These are phyloP conservation scores for Urocynchramus pylzowi DNA, from an alignment of 2,113 vertebrate genomes.

Conservation along the genomic window DNA sequence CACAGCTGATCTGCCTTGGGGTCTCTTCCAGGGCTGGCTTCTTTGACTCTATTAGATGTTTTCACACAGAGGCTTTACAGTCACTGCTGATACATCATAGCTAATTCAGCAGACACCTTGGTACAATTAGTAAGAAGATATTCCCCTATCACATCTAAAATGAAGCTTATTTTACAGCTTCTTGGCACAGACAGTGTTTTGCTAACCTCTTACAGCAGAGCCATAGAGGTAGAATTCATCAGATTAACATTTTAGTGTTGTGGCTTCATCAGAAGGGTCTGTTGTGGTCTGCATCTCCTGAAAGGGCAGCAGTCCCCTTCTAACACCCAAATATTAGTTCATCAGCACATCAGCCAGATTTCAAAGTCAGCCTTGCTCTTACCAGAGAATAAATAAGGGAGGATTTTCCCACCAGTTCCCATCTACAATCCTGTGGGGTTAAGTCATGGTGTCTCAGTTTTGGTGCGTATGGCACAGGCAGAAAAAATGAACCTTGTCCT, in stretches of 20 bases:
- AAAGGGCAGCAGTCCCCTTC: not conserved
- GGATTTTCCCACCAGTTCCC: not conserved
- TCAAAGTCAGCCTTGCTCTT: not conserved
- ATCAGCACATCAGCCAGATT: not conserved
- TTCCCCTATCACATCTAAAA: slow-evolving; percentile 40
- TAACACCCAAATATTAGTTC: not conserved
- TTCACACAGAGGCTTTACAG: slow-evolving; percentile 25
- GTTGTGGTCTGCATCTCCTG: not conserved
- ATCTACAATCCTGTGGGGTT: not conserved
- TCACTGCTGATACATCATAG: not conserved
- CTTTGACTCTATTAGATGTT: slow-evolving; percentile 1
- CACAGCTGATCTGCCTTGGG: not conserved
- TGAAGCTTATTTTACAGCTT: slow-evolving; percentile 30
- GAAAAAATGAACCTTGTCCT: not conserved
- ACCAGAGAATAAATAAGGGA: not conserved
- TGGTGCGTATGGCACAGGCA: rapidly evolving
- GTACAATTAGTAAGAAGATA: slow-evolving; percentile 62
- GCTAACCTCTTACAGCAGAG: slow-evolving; percentile 40
- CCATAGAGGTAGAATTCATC: slow-evolving; percentile 45
- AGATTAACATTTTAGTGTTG: slow-evolving; percentile 42
- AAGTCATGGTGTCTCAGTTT: not conserved
- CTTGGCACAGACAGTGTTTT: slow-evolving; percentile 55
- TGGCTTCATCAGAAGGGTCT: not conserved
- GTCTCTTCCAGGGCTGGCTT: not conserved
- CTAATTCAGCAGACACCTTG: slow-evolving; percentile 45